Evolutionary conservation across 2,797 vertebrate species (phyloP).

Genomic region (Melopsittacus undulatus): DNA sequence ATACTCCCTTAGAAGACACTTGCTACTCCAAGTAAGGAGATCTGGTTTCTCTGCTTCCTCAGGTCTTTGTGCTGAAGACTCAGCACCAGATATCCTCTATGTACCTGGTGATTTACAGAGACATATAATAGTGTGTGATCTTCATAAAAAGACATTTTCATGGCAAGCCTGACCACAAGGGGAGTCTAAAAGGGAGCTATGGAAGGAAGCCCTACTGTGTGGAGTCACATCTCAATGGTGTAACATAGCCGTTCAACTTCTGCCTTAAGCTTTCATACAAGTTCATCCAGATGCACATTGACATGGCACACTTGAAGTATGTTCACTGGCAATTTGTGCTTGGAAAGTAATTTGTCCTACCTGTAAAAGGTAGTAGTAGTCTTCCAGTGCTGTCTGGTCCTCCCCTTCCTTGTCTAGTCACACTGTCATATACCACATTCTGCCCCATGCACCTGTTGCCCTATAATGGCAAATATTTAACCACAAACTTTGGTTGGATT

Average conservation of each 20-base stretch:
- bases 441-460: not conserved
- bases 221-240: accelerated
- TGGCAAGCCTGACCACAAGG: not conserved
- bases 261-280: not conserved
- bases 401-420: not conserved
- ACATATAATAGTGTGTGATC: not conserved
- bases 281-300: not conserved
- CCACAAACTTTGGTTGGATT: not conserved
- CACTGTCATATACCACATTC: not conserved
- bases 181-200: not conserved
- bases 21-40: not conserved
- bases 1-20: not conserved
- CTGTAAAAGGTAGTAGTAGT: not conserved
- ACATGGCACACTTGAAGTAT: not conserved
- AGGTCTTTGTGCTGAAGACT: not conserved
- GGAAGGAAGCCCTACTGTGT: not conserved
- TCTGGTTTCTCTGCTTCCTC: not conserved
- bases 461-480: not conserved
- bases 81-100: not conserved
- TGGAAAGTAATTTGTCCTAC: not conserved
- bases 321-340: not conserved
- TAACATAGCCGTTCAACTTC: not conserved
- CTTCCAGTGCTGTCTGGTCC: not conserved
- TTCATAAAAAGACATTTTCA: not conserved
- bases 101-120: not conserved